Evolutionary conservation across 2,113 vertebrate species (phyloP).

Genomic region (Petroica traversi): DNA sequence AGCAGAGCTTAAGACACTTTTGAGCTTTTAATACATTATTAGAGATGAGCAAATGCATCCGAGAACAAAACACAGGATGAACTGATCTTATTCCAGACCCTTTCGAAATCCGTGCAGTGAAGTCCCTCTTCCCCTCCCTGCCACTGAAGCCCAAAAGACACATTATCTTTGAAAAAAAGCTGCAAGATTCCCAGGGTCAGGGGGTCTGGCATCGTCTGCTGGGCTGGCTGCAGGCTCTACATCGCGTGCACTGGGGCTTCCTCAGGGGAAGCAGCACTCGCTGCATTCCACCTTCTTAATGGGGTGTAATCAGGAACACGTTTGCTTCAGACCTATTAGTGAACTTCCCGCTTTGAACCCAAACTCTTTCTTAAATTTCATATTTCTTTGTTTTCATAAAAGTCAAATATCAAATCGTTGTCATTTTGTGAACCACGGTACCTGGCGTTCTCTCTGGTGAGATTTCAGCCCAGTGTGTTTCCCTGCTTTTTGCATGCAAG

Average conservation of each 20-base stretch:
- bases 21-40: neutral
- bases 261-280: constrained; percentile 38
- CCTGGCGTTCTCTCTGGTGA: constrained; percentile 29
- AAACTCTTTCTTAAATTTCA: constrained; percentile 33
- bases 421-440: constrained; percentile 9
- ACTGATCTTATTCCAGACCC: neutral
- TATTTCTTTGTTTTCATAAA: constrained; percentile 59
- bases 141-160: constrained; percentile 41
- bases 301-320: constrained; percentile 77
- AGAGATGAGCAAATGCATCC: neutral
- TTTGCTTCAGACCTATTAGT: constrained; percentile 69
- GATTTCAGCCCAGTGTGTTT: neutral
- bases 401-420: constrained; percentile 27
- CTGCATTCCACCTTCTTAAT: constrained; percentile 76
- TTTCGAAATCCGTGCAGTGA: neutral
- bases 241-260: constrained; percentile 50
- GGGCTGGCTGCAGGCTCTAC: constrained; percentile 50
- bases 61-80: neutral
- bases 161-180: constrained; percentile 51
- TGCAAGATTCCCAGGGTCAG: constrained; percentile 22
- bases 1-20: neutral
- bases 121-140: neutral
- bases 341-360: constrained; percentile 46
- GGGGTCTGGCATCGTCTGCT: constrained; percentile 23
- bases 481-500: neutral